phyloP scores from a whole-genome alignment of 1,140 invertebrate species.

The Drosophila neocordata region DNA sequence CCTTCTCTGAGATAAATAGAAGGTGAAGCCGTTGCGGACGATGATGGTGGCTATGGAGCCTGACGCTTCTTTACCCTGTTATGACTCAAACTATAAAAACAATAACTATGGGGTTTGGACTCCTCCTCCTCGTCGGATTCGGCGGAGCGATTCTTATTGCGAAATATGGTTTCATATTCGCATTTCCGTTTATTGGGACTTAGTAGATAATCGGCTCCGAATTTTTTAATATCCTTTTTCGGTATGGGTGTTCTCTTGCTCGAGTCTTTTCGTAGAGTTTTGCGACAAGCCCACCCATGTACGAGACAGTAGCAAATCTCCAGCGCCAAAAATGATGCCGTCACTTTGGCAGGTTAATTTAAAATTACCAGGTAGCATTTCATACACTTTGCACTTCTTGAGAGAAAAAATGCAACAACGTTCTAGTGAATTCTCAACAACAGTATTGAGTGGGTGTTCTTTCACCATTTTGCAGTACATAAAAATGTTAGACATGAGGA shows the following conservation, averaged over 20 bases:
- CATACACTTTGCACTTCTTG: conserved; percentile 85
- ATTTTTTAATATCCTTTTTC: conserved; percentile 84
- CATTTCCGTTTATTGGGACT: conserved; percentile 76
- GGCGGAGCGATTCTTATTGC: conserved; percentile 56
- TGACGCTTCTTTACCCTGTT: conserved; percentile 28
- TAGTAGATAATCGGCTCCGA: conserved; percentile 79
- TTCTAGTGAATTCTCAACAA: conserved; percentile 84
- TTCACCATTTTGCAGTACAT: conserved; percentile 84
- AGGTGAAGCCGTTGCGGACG: conserved; percentile 4
- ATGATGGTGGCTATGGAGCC: conserved; percentile 46
- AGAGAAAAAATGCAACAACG: conserved; percentile 86
- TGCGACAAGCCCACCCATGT: conserved; percentile 85
- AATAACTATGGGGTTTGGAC: conserved; percentile 19
- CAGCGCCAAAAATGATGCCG: conserved; percentile 85
- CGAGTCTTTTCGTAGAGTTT: conserved; percentile 86
- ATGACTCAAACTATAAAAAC: conserved; percentile 45
- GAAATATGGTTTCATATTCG: conserved; percentile 65
- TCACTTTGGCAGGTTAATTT: conserved; percentile 85
- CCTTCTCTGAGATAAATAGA: conserved; percentile 29
- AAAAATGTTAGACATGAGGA: conserved; percentile 85
- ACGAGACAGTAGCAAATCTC: conserved; percentile 83
- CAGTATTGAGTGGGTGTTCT: conserved; percentile 66
- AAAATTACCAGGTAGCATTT: conserved; percentile 84
- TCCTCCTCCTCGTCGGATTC: conserved; percentile 72
- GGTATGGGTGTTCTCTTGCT: conserved; percentile 85